These are phyloP conservation scores for Aphyosemion australe DNA, from an alignment of 2,113 vertebrate genomes.

Conservation along the genomic window DNA sequence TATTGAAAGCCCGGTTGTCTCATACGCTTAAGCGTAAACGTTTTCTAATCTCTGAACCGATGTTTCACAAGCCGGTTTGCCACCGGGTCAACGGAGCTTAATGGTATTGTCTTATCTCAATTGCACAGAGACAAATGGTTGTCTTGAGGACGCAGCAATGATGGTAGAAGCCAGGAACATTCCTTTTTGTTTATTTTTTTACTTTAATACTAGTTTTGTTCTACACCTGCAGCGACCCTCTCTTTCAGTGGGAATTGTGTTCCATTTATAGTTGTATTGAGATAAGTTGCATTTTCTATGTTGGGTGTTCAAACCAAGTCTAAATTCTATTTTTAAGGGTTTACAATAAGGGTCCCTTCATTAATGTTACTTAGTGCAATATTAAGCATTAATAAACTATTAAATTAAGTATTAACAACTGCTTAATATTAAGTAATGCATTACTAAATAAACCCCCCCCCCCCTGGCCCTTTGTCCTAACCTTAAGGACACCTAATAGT, in stretches of 20 bases:
- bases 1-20: slow-evolving; percentile 22
- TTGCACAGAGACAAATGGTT: slow-evolving; percentile 6
- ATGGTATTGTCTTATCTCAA: slow-evolving; percentile 3
- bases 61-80: slow-evolving; percentile 9
- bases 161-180: neutral
- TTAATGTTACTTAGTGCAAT: too few relatives aligned
- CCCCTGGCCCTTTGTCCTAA: too few relatives aligned
- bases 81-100: slow-evolving; percentile 13
- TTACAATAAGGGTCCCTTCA: too few relatives aligned
- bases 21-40: slow-evolving; percentile 20
- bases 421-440: too few relatives aligned
- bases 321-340: neutral
- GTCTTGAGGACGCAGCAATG: neutral
- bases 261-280: neutral
- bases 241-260: slow-evolving; percentile 1
- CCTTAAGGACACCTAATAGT: too few relatives aligned
- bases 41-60: slow-evolving; percentile 3
- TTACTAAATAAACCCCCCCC: too few relatives aligned
- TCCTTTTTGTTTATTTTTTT: neutral
- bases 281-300: neutral
- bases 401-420: too few relatives aligned
- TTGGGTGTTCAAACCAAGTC: neutral
- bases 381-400: too few relatives aligned
- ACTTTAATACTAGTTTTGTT: slow-evolving; percentile 7
- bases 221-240: slow-evolving; percentile 4